phyloP scores from a whole-genome alignment of 2,113 vertebrate genomes.

The Pan troglodytes region NHGRI_mPanTro3-v2.1_pri NC_072409.2:25180501-25181000 shows the following conservation, averaged over 20 bases:
- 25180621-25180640: neutral
- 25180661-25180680: neutral
- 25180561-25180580: slow-evolving; percentile 15
- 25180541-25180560: neutral
- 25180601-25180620: neutral
- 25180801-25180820: neutral
- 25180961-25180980: neutral
- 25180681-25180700: neutral
- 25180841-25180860: neutral
- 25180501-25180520: too few relatives aligned
- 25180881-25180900: neutral
- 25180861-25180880: neutral
- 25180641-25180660: neutral
- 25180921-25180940: neutral
- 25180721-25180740: neutral
- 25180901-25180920: neutral
- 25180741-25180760: neutral
- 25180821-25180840: neutral
- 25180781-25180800: neutral
- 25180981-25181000: neutral
- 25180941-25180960: neutral
- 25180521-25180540: too few relatives aligned
- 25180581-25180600: neutral
- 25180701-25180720: neutral
- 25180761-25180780: neutral